Base-by-base conservation (phyloP, 2,113 vertebrate genomes). In the Ramphastos sulfuratus region DNA sequence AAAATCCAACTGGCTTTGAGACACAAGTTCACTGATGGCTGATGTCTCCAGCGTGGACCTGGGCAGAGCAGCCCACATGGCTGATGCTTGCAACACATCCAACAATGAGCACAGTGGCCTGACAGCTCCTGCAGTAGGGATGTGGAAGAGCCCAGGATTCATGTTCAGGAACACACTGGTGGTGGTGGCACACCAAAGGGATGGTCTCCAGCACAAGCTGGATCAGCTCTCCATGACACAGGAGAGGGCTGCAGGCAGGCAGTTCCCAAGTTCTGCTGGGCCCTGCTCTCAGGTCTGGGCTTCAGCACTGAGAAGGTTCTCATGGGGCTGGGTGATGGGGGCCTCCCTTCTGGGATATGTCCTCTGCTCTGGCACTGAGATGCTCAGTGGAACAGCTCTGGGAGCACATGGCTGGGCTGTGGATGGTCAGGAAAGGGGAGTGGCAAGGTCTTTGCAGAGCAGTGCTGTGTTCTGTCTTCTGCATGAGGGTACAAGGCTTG, bases 81-180 rank as follows among this genome's bases (percentile, higher is more conserved):
- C 30, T 2, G 56, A 15, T 55, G 54, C 27, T 30, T 19, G 6
- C 1, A 3, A 6, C 25, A 1, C 3, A 1, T 10, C 54, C n/a
- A 6, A 2, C 0, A 17, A 33, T 3, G 59, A 20, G 30, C 66
- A 18, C 75, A 7, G 1, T 23, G 44, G 25, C 42, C 55, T 6
- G 42, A 48, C 64, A 19, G 31, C 7, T 50, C 1, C 0, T 8
- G 52, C 52, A 35, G 67, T 18, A 20, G 54, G 58, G 54, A 5
- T 9, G 33, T 33, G 2, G 14, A 20, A 25, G 64, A n/a, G 65
- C 54, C 54, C 14, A 2, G 54, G 16, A 6, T 15, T 3, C 4
- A 13, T 17, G 50, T 63, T 23, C 20, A 5, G 44, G 35, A 12
- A 28, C 3, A 15, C 2, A 0, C 25, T 4, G 54, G 1, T 19